Evolutionary conservation across 2,113 vertebrate species (phyloP), one percentile per base, ranked within the genome.

Genomic region (Egretta garzetta): DNA sequence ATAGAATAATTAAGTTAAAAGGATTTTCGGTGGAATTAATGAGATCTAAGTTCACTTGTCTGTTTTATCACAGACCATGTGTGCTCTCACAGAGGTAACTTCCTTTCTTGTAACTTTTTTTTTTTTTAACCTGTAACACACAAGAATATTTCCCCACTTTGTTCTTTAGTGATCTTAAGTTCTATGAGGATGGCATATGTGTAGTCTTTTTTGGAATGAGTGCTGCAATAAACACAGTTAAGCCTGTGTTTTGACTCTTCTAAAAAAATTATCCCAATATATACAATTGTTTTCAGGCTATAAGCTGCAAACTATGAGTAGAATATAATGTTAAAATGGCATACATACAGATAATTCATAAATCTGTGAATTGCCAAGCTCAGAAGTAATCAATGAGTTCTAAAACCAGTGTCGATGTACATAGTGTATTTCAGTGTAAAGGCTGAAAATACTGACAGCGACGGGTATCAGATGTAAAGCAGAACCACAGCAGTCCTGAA

Each of bases 71-170:
- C 24, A 67, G 28, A 45, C 16, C 18, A 59, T 41, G 13, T 6
- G 8, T 58, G 14, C 9, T 63, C 1, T 82, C 8, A 15, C 0
- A 0, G 17, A 33, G 7, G 20, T 64, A 37, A 16, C 20, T 28
- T 53, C 24, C 5, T 37, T 88, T 79, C 47, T 67, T n/a, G 24
- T 53, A 63, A 14, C 12, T 72, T 56, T 18, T 3, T 16, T 32
- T 26, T 58, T 76, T 73, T 71, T 45, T n/a, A 60, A 50, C 21
- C 27, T 88, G 41, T 63, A 91, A 24, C 18, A 12, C 41, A 63
- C 14, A 62, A 33, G 30, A 81, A 4, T 84, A 33, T 35, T 77
- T 70, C 8, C 22, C 56, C n/a, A 9, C 24, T 49, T 71, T 0
- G 3, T 30, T 73, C 15, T 70, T 52, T 15, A 35, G 32, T 52